Evolutionary conservation across 2,888 invertebrate species (phyloP), one percentile per base, ranked within the genome.

Genomic region (Barypeithes pellucidus): DNA sequence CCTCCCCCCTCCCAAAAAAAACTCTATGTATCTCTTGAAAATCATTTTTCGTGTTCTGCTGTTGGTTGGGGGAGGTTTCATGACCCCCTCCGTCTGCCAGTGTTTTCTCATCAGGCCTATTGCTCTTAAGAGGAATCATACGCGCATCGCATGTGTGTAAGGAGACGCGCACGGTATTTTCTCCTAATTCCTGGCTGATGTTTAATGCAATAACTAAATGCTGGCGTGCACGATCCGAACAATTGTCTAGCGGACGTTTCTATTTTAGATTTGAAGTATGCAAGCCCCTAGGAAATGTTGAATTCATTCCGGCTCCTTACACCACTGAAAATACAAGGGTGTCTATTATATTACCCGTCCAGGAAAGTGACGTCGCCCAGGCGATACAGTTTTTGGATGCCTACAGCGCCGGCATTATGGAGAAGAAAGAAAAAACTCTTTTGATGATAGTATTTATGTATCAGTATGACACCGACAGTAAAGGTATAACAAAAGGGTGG

Each of bases 281-380:
- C 65, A 94, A 97, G 77, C 93, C 95, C 12, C 87, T 98, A 68
- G 96, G 96, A 14, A 91, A 92, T 72, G 94, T 96, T 8, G 96
- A 98, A 83, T 91, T 98, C 72, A 90, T 97, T 43, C 93, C 95
- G 0, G 95, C 96, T 84, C 98, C 97, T 0, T 98, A 98, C 87
- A 98, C 98, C 0, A 98, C 98, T 0, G 98, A 99, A 89, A 95
- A 93, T 85, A 93, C 94, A 5, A 89, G 95, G 77, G 90, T 98
- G 3, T 91, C 92, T 71, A 88, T 97, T 77, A 86, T 98, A 78
- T 85, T 97, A 76, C 92, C 93, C 0, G 88, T 94, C 3, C 89
- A 90, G 81, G 87, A 90, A 80, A 84, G 85, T 69, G 88, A 89
- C 79, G 86, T 87, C 22, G 84, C 87, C 1, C 89, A 90, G 63